Conservation (phyloP, 1,140 invertebrate species). For the Drosophila watanabei region DNA sequence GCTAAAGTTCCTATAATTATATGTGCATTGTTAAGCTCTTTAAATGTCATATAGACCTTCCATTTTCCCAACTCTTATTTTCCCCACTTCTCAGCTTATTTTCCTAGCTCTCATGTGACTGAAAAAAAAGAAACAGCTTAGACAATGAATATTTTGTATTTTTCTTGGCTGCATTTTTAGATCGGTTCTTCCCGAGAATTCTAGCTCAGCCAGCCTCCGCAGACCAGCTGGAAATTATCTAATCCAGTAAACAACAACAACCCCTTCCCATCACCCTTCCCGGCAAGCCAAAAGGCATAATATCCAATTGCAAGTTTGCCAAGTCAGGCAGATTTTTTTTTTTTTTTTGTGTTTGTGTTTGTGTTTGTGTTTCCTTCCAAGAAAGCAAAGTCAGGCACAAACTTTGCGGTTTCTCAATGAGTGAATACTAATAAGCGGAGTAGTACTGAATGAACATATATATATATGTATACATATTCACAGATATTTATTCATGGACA, state of each 20-base stretch:
- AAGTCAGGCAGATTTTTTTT: constrained; percentile 60
- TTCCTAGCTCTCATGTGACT: constrained; percentile 39
- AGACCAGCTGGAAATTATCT: constrained; percentile 76
- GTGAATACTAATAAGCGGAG: constrained; percentile 26
- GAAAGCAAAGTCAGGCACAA: constrained; percentile 47
- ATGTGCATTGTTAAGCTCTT: no score
- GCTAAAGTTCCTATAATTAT: no score
- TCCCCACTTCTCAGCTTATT: constrained; percentile 2
- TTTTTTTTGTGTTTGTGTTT: no score
- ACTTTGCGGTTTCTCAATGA: constrained; percentile 61
- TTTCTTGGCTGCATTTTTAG: constrained; percentile 31
- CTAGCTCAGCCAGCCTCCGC: constrained; percentile 28
- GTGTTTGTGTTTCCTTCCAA: constrained; percentile 54
- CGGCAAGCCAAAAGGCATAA: constrained; percentile 43
- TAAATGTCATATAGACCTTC: not conserved
- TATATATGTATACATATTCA: not conserved
- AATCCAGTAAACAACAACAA: constrained; percentile 26
- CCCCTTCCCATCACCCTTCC: not conserved
- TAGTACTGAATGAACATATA: constrained; percentile 25
- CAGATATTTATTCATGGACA: constrained; percentile 11
- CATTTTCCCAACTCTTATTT: not conserved
- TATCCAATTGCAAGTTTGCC: constrained; percentile 78
- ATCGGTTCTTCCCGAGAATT: constrained; percentile 53
- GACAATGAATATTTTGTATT: constrained; percentile 41
- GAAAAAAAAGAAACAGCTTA: constrained; percentile 30